phyloP scores from a whole-genome alignment of 2,113 vertebrate species.

The Tupaia tana region DNA sequence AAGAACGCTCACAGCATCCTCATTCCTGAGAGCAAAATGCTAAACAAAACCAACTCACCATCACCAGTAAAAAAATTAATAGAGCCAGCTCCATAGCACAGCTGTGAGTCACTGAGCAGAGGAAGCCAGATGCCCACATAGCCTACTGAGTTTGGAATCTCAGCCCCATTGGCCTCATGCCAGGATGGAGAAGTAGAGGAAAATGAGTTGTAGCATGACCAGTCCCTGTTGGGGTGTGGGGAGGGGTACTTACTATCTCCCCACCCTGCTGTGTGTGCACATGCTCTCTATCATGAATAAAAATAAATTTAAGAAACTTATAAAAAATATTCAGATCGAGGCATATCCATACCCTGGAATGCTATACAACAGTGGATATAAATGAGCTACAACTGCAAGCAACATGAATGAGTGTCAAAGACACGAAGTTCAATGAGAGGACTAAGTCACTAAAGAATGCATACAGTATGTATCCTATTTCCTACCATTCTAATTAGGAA shows the following conservation, averaged over 20 bases:
- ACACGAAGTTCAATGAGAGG: neutral
- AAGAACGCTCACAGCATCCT: neutral
- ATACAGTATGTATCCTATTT: neutral
- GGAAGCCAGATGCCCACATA: too few species aligned
- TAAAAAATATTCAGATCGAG: neutral
- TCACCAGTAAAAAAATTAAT: neutral
- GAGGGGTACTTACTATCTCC: too few species aligned
- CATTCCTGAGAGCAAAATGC: slow-evolving; percentile 7
- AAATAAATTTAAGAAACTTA: too few species aligned
- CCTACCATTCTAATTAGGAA: neutral
- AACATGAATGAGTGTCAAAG: neutral
- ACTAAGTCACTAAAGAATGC: neutral
- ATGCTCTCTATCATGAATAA: too few species aligned
- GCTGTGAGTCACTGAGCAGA: too few species aligned
- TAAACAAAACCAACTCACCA: slow-evolving; percentile 10
- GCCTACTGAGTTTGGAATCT: too few species aligned
- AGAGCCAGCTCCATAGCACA: too few species aligned
- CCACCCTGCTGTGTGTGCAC: too few species aligned
- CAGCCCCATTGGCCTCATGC: too few species aligned
- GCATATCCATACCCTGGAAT: neutral
- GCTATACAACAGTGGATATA: neutral
- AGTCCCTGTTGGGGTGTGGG: too few species aligned
- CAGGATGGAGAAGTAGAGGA: too few species aligned
- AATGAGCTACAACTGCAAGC: neutral
- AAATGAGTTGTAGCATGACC: too few species aligned